Percentiles rank a stretch among this genome's conserved stretches.
Evolutionary conservation across 2,888 invertebrate species (phyloP).

Genomic region (Anoncus sp.): DNA sequence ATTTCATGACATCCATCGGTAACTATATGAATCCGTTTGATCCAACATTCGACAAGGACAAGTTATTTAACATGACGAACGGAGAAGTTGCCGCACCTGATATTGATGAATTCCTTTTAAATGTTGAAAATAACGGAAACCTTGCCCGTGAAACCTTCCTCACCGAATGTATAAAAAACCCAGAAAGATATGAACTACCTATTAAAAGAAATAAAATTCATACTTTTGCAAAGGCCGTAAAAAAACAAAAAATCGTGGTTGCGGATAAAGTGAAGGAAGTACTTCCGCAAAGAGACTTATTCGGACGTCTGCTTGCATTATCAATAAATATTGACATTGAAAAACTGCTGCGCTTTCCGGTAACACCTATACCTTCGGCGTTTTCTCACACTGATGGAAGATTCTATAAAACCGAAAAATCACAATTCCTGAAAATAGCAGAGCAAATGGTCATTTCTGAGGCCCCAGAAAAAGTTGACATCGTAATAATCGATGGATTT

Average conservation of each 20-base stretch:
- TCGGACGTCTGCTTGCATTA: constrained; percentile 58
- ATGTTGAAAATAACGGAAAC: constrained; percentile 52
- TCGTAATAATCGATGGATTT: constrained; percentile 60
- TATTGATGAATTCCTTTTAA: constrained; percentile 64
- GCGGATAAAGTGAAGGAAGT: constrained; percentile 57
- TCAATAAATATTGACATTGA: constrained; percentile 52
- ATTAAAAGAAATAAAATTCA: constrained; percentile 60
- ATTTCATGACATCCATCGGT: constrained; percentile 41
- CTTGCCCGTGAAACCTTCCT: constrained; percentile 55
- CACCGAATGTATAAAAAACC: constrained; percentile 60
- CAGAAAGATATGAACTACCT: constrained; percentile 58
- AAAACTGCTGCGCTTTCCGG: constrained; percentile 46
- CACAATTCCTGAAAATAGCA: background rate
- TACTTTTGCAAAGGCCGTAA: constrained; percentile 62
- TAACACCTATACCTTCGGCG: constrained; percentile 42
- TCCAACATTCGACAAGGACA: constrained; percentile 54
- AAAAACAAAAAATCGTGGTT: constrained; percentile 49
- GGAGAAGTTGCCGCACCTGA: constrained; percentile 67
- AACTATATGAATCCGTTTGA: constrained; percentile 68
- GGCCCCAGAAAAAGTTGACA: constrained; percentile 22
- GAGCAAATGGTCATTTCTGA: background rate
- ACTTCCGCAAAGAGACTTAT: constrained; percentile 53
- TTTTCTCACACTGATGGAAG: constrained; percentile 48
- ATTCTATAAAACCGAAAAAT: constrained; percentile 37
- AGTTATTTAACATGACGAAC: constrained; percentile 66